These are phyloP conservation scores for Egretta garzetta DNA, from an alignment of 2,113 vertebrate species.

Conservation along the genomic window DNA sequence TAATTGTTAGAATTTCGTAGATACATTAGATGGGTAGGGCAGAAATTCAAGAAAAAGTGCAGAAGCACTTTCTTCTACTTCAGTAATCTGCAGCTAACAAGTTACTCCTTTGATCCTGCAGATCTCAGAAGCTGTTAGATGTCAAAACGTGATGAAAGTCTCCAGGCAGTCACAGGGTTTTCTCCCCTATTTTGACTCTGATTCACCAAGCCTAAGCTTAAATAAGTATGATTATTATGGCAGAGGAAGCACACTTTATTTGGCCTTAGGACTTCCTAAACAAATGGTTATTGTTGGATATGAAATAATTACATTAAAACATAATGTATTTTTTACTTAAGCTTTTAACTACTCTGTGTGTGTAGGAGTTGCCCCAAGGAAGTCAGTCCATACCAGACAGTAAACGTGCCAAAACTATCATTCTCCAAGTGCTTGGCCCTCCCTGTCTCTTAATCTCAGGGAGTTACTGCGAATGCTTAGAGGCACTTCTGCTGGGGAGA, in stretches of 20 bases:
- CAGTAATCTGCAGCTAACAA: neutral
- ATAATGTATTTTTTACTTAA: neutral
- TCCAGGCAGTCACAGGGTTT: neutral
- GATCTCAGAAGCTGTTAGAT: neutral
- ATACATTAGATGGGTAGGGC: neutral
- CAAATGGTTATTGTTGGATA: neutral
- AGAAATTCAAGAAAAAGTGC: neutral
- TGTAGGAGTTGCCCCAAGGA: neutral
- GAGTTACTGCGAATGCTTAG: neutral
- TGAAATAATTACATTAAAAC: neutral
- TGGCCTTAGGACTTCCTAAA: neutral
- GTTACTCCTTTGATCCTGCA: neutral
- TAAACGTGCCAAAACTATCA: neutral
- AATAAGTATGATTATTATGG: neutral
- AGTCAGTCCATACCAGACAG: neutral
- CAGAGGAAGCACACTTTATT: neutral
- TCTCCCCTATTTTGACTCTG: neutral
- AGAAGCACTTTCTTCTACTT: neutral
- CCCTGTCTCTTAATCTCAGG: neutral
- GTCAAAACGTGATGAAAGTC: neutral
- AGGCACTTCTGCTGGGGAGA: neutral
- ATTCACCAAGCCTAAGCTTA: neutral
- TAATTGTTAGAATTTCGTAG: neutral
- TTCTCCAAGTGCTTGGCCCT: neutral
- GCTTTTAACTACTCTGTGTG: neutral